Percentiles rank a stretch among this genome's conserved stretches.
Evolutionary conservation across 2,113 vertebrate species (phyloP).

Genomic region (Oryzias javanicus): DNA sequence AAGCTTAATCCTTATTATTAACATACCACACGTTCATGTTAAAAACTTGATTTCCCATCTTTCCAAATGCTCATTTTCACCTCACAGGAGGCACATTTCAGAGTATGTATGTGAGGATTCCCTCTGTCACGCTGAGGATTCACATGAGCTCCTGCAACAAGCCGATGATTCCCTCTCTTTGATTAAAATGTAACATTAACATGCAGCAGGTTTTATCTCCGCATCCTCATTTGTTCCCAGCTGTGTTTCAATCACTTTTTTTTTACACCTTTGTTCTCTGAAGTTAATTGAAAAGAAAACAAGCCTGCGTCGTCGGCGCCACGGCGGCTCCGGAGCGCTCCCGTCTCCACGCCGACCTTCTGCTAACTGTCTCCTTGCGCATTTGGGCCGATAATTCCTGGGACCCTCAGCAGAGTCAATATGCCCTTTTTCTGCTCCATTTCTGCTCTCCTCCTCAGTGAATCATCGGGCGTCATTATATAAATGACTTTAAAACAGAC

Average conservation of each 20-base stretch:
- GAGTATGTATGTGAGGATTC: slow-evolving; percentile 3
- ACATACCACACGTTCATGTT: too few species aligned
- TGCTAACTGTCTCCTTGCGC: slow-evolving; percentile 42
- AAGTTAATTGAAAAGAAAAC: slow-evolving; percentile 23
- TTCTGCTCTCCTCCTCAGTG: slow-evolving; percentile 59
- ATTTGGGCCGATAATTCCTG: slow-evolving; percentile 43
- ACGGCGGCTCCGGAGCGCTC: slow-evolving; percentile 20
- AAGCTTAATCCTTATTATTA: too few species aligned
- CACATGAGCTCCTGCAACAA: not conserved
- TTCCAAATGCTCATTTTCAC: slow-evolving; percentile 13
- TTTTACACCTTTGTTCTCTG: slow-evolving; percentile 4
- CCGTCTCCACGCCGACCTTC: slow-evolving; percentile 48
- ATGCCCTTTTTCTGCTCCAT: slow-evolving; percentile 68
- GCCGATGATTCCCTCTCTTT: slow-evolving; percentile 13
- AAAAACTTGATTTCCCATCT: too few species aligned
- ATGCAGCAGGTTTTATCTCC: not conserved
- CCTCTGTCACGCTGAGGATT: slow-evolving; percentile 5
- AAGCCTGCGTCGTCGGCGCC: slow-evolving; percentile 25
- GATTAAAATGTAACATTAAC: not conserved
- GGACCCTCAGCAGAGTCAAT: slow-evolving; percentile 54
- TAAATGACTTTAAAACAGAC: slow-evolving; percentile 71
- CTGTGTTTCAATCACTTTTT: slow-evolving; percentile 6
- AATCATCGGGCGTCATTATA: slow-evolving; percentile 61
- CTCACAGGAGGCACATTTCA: not conserved
- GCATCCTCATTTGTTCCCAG: not conserved